Conservation (phyloP, 2,888 invertebrate species). For the Troglohyphantes excavatus region DNA sequence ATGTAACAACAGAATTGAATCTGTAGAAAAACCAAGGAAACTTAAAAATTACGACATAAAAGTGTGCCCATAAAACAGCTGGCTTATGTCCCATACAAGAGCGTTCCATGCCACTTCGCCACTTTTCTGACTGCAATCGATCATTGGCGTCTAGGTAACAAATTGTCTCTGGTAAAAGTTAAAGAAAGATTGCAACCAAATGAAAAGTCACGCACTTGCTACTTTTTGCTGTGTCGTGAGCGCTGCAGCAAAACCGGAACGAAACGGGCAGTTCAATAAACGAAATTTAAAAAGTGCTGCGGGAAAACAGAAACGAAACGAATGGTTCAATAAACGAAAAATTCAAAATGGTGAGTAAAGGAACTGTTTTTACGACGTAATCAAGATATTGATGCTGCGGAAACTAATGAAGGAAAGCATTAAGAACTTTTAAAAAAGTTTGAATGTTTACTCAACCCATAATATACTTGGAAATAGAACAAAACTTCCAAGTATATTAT, state of each 20-base stretch:
- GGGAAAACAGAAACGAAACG: too few species aligned
- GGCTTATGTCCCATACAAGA: not conserved
- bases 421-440: not conserved
- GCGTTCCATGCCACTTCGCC: not conserved
- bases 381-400: not conserved
- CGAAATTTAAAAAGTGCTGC: too few species aligned
- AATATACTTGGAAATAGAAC: not conserved
- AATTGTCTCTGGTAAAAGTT: slow-evolving; percentile 5
- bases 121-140: slow-evolving; percentile 9
- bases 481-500: too few species aligned
- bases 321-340: not conserved
- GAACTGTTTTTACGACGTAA: not conserved
- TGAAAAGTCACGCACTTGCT: not conserved
- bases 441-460: not conserved
- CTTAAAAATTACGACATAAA: not conserved
- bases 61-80: not conserved
- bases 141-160: not conserved
- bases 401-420: not conserved
- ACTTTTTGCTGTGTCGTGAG: not conserved
- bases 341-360: not conserved
- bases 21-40: not conserved
- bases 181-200: slow-evolving; percentile 2
- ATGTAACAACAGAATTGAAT: not conserved
- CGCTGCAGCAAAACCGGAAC: not conserved
- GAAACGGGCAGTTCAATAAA: not conserved